phyloP scores from a whole-genome alignment of 1,140 invertebrate genomes.

The Drosophila melanica region DNA sequence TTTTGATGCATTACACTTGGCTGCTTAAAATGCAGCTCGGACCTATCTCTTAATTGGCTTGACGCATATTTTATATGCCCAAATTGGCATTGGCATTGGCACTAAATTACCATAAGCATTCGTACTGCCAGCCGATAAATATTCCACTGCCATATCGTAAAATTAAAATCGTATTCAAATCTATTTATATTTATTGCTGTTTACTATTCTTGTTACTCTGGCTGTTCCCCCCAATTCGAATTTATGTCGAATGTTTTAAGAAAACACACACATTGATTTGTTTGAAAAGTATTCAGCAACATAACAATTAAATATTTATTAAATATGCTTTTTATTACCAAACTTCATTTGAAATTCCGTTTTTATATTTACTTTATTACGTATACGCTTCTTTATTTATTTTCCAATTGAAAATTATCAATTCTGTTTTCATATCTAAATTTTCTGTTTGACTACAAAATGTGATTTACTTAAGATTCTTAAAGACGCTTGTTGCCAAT shows the following conservation, averaged over 20 bases:
- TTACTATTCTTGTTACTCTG: too few species aligned
- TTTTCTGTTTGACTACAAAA: too few species aligned
- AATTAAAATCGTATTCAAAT: constrained; percentile 12
- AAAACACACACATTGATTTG: too few species aligned
- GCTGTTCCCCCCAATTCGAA: too few species aligned
- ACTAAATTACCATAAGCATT: constrained; percentile 33
- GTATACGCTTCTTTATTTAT: neutral
- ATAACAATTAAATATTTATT: too few species aligned
- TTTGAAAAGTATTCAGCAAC: too few species aligned
- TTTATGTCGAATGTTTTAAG: too few species aligned
- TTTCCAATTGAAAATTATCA: neutral
- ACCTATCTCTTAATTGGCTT: constrained; percentile 41
- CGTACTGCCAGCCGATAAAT: constrained; percentile 9
- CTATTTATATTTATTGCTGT: neutral
- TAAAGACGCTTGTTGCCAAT: neutral
- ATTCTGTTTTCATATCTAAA: too few species aligned
- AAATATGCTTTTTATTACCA: too few species aligned
- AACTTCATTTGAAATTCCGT: too few species aligned
- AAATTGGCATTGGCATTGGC: constrained; percentile 32
- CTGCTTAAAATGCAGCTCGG: constrained; percentile 45
- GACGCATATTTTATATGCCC: constrained; percentile 46
- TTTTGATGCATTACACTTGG: neutral
- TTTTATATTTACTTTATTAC: too few species aligned
- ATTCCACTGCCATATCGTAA: constrained; percentile 7
- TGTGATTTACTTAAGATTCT: too few species aligned